phyloP scores from a whole-genome alignment of 2,797 vertebrate species.

The Selene dorsalis region DNA sequence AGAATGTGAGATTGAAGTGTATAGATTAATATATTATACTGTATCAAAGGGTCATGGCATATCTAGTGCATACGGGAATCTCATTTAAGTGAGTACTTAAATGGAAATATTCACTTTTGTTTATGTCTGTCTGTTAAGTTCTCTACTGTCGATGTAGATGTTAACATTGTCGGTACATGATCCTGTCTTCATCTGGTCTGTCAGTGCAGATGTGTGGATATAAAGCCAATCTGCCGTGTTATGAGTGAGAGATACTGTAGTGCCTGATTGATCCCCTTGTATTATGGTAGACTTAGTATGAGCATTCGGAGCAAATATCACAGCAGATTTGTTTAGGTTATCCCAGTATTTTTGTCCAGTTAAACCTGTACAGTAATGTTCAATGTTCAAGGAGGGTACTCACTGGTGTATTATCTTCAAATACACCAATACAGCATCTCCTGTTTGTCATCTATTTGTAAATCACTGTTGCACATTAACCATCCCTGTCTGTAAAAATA shows the following conservation, averaged over 20 bases:
- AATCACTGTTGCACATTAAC: conserved; percentile 41
- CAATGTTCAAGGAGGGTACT: conserved; percentile 26
- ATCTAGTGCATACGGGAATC: conserved; percentile 84
- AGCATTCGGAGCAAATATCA: conserved; percentile 4
- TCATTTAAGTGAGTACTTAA: conserved; percentile 91
- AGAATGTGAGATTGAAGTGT: conserved; percentile 42
- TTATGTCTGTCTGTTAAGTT: conserved; percentile 78
- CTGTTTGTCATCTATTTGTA: conserved; percentile 55
- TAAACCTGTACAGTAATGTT: conserved; percentile 17
- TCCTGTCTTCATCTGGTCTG: conserved; percentile 69
- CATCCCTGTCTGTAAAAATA: conserved; percentile 21
- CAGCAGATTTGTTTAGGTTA: conserved; percentile 1
- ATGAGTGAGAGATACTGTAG: conserved; percentile 15
- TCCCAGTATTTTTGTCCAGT: conserved; percentile 25
- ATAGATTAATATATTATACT: conserved; percentile 54
- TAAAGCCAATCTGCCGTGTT: conserved; percentile 33
- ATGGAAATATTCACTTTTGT: conserved; percentile 84
- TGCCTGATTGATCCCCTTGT: conserved; percentile 24
- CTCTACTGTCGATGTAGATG: conserved; percentile 57
- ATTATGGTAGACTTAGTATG: background rate
- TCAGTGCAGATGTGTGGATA: conserved; percentile 52
- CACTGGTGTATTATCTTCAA: conserved; percentile 43
- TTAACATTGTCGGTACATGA: conserved; percentile 61
- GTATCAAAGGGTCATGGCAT: conserved; percentile 76
- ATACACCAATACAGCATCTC: conserved; percentile 41